These are phyloP conservation scores for Chelon labrosus DNA, from an alignment of 2,797 vertebrate species.

Conservation along the genomic window DNA sequence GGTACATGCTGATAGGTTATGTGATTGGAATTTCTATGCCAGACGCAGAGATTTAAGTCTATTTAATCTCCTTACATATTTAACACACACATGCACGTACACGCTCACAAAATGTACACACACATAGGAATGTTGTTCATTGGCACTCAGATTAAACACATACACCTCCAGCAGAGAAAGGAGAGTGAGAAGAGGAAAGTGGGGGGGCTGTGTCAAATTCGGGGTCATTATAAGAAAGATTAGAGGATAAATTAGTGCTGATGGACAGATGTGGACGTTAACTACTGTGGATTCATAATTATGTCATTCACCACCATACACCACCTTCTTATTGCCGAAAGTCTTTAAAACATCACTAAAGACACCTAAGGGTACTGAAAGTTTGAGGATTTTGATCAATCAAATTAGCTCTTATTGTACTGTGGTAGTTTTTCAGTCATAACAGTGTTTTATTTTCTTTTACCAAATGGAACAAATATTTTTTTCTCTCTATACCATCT, in stretches of 20 bases:
- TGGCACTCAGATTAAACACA: slow-evolving; percentile 75
- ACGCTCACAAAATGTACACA: slow-evolving; percentile 31
- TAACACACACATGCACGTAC: slow-evolving; percentile 83
- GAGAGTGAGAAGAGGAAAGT: slow-evolving; percentile 45
- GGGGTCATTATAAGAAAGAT: slow-evolving; percentile 65
- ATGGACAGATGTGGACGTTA: slow-evolving; percentile 66
- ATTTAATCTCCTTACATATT: slow-evolving; percentile 98
- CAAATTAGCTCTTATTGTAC: slow-evolving; percentile 20
- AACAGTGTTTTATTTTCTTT: too few relatives aligned
- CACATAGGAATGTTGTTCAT: slow-evolving; percentile 62
- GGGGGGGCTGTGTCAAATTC: slow-evolving; percentile 42
- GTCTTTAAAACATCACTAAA: slow-evolving; percentile 15
- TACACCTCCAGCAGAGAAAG: slow-evolving; percentile 54
- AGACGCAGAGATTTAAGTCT: slow-evolving; percentile 95
- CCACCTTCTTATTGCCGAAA: slow-evolving; percentile 10
- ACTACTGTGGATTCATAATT: slow-evolving; percentile 44
- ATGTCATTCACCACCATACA: slow-evolving; percentile 39
- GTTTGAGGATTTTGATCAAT: slow-evolving; percentile 17
- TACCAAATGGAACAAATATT: too few relatives aligned
- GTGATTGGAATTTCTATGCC: slow-evolving; percentile 95
- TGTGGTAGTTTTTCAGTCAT: neutral
- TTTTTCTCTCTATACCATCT: too few relatives aligned
- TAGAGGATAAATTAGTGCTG: slow-evolving; percentile 43
- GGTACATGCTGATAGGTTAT: slow-evolving; percentile 90
- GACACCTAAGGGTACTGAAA: slow-evolving; percentile 2